Conservation (phyloP, 2,888 invertebrate genomes). For the Phengaris alcon region DNA sequence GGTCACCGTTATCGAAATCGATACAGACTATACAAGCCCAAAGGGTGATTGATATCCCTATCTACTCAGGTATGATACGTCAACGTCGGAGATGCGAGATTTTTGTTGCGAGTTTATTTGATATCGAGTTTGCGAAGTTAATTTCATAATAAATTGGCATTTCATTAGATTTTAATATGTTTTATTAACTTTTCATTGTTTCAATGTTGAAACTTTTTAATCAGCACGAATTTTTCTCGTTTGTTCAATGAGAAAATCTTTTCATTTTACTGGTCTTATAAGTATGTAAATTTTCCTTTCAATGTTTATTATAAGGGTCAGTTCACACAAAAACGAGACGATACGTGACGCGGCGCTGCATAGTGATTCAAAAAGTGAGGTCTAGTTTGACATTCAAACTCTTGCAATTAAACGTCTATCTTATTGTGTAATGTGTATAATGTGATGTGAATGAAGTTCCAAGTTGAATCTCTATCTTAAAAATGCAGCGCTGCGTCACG, state of each 20-base stretch:
- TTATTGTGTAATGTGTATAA: no score
- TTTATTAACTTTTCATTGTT: conserved; percentile 23
- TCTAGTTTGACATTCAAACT: no score
- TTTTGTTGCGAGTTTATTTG: conserved; percentile 33
- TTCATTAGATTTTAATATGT: conserved; percentile 29
- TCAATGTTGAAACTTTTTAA: neutral
- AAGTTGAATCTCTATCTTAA: no score
- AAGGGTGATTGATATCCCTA: neutral
- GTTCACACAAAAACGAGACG: no score
- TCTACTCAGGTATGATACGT: conserved; percentile 36
- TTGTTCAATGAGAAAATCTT: neutral
- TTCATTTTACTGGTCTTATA: neutral
- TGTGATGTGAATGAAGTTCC: no score
- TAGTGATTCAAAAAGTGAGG: no score
- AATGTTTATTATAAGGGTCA: conserved; percentile 2
- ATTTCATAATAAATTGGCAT: conserved; percentile 28
- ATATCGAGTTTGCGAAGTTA: conserved; percentile 28
- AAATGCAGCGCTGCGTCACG: no score
- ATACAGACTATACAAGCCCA: no score
- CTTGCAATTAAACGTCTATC: no score
- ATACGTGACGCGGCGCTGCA: no score
- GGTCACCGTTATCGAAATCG: no score
- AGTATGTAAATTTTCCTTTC: neutral
- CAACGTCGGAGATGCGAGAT: conserved; percentile 30
- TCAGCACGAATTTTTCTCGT: neutral